phyloP scores from a whole-genome alignment of 2,113 vertebrate genomes.

The Mustela lutreola region DNA sequence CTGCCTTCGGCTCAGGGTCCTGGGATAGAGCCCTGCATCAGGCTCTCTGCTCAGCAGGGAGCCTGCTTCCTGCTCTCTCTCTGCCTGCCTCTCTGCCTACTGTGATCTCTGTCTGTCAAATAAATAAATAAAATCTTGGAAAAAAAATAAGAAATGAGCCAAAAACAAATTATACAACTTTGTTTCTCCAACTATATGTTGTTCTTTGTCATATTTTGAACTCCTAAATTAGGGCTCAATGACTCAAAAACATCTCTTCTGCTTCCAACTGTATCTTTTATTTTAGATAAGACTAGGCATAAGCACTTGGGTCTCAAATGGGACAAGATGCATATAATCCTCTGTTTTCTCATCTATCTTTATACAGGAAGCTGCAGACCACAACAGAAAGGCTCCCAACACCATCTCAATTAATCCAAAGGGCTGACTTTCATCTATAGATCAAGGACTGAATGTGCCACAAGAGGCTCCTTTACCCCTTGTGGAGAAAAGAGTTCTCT shows the following conservation, averaged over 20 bases:
- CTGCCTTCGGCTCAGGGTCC: no score
- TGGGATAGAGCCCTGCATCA: no score
- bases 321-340: background rate
- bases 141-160: background rate
- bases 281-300: background rate
- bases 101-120: no score
- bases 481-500: background rate
- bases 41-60: no score
- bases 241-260: background rate
- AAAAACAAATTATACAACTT: background rate
- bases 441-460: background rate
- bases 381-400: background rate
- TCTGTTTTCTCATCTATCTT: background rate
- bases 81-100: no score
- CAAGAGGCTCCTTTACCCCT: background rate
- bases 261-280: background rate
- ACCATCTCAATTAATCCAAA: background rate
- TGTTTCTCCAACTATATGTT: background rate
- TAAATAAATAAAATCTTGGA: no score
- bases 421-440: constrained; percentile 5
- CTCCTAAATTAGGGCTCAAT: background rate
- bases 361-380: background rate
- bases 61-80: no score
- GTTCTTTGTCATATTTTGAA: background rate
- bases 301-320: background rate